A percentile compares a stretch with the other conserved stretches of the same genome.
Conservation (phyloP, 2,888 invertebrate genomes). For the Nycteola revayana region DNA sequence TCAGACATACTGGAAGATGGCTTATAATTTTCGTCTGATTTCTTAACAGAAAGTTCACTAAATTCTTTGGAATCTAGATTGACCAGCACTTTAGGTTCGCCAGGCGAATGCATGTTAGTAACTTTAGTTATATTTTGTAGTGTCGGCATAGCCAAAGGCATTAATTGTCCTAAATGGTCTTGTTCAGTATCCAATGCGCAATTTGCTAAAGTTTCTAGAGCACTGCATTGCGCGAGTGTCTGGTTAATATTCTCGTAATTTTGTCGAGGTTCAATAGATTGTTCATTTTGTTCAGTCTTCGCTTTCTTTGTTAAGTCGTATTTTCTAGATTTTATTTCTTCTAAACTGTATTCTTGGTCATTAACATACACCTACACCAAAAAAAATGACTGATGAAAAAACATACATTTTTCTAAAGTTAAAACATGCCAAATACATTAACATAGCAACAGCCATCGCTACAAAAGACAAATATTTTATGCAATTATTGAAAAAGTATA, state of each 20-base stretch:
- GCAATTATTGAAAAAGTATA: too few relatives aligned
- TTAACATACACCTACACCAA: slow-evolving; percentile 65
- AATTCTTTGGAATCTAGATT: slow-evolving; percentile 76
- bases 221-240: slow-evolving; percentile 73
- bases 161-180: slow-evolving; percentile 70
- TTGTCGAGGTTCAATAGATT: slow-evolving; percentile 42
- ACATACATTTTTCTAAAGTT: too few relatives aligned
- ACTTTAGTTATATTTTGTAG: slow-evolving; percentile 74
- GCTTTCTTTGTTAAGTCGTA: slow-evolving; percentile 66
- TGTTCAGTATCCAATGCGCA: slow-evolving; percentile 73
- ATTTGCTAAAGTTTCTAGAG: slow-evolving; percentile 73
- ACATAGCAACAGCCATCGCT: too few relatives aligned
- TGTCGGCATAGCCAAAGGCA: slow-evolving; percentile 70
- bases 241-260: slow-evolving; percentile 62
- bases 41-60: slow-evolving; percentile 61
- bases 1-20: slow-evolving; percentile 40
- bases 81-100: slow-evolving; percentile 72
- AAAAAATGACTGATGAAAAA: slow-evolving; percentile 6
- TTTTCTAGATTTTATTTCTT: slow-evolving; percentile 86
- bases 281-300: slow-evolving; percentile 53
- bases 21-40: slow-evolving; percentile 55
- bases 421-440: too few relatives aligned
- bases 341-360: slow-evolving; percentile 88
- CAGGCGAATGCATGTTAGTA: slow-evolving; percentile 74
- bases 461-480: too few relatives aligned